Evolutionary conservation across 2,113 vertebrate species (phyloP).

Genomic region (Talpa occidentalis): DNA sequence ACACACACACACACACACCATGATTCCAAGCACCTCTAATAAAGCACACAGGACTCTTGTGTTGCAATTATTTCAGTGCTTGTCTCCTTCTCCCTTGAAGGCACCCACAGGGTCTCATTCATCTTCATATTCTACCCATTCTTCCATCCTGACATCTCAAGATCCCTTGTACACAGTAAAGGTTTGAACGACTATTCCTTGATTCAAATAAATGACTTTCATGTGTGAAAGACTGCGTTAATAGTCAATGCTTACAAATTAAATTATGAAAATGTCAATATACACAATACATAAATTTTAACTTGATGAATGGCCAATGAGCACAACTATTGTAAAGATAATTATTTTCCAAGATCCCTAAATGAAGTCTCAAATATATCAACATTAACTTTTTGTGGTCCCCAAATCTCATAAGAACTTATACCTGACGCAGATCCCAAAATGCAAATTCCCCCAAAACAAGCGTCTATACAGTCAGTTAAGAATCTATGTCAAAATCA

Average conservation of each 20-base stretch:
- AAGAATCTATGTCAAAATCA: constrained; percentile 27
- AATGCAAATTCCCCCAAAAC: constrained; percentile 54
- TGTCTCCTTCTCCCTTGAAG: constrained; percentile 47
- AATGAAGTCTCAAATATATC: not conserved
- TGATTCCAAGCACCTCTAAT: constrained; percentile 28
- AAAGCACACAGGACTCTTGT: constrained; percentile 55
- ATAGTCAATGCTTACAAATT: constrained; percentile 1
- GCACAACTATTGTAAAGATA: not conserved
- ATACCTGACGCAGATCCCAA: not conserved
- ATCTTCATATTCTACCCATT: constrained; percentile 18
- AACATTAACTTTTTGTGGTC: constrained; percentile 36
- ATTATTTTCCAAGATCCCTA: constrained; percentile 34
- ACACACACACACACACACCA: not conserved
- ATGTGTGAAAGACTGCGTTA: not conserved
- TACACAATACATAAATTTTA: constrained; percentile 42
- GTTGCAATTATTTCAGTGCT: constrained; percentile 37
- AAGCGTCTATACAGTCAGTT: not conserved
- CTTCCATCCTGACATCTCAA: constrained; percentile 1
- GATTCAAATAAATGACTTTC: constrained; percentile 26
- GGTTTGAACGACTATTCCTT: not conserved
- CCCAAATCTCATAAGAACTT: not conserved
- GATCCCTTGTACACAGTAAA: not conserved
- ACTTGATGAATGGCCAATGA: not conserved
- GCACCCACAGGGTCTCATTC: not conserved
- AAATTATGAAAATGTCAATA: constrained; percentile 56